Conservation (phyloP, 2,888 invertebrate genomes). For the Agrochola litura region DNA sequence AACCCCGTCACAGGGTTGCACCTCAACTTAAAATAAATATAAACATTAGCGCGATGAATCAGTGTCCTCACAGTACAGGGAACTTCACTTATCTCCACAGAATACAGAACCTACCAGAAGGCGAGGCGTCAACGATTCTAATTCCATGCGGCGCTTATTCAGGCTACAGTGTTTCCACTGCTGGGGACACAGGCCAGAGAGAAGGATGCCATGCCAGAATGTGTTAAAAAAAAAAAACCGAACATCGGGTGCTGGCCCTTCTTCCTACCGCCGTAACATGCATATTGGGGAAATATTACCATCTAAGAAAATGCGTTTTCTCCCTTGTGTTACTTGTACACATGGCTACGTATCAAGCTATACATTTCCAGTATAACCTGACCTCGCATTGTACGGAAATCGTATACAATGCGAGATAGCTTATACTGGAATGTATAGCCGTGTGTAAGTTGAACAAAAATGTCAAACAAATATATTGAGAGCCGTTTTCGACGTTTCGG, state of each 20-base stretch:
- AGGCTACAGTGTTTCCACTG: accelerated
- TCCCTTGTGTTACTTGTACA: background rate
- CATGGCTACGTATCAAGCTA: too few relatives aligned
- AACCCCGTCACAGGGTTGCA: slow-evolving; percentile 20
- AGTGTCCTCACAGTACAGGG: slow-evolving; percentile 56
- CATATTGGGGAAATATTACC: background rate
- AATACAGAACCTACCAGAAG: slow-evolving; percentile 15
- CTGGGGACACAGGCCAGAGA: background rate
- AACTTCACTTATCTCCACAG: slow-evolving; percentile 58
- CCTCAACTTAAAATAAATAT: slow-evolving; percentile 60
- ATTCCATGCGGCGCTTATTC: background rate
- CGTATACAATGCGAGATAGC: too few relatives aligned
- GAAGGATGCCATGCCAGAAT: too few relatives aligned
- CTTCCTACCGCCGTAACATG: background rate
- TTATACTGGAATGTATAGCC: too few relatives aligned
- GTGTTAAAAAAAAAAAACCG: background rate
- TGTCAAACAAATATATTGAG: background rate
- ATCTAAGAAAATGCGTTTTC: background rate
- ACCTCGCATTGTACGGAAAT: too few relatives aligned
- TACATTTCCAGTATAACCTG: too few relatives aligned
- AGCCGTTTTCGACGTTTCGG: background rate
- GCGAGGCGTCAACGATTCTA: background rate
- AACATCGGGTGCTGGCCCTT: too few relatives aligned
- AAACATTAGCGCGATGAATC: slow-evolving; percentile 63
- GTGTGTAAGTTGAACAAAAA: too few relatives aligned